phyloP scores from a whole-genome alignment of 2,888 invertebrate genomes.

The Muscina levida region DNA sequence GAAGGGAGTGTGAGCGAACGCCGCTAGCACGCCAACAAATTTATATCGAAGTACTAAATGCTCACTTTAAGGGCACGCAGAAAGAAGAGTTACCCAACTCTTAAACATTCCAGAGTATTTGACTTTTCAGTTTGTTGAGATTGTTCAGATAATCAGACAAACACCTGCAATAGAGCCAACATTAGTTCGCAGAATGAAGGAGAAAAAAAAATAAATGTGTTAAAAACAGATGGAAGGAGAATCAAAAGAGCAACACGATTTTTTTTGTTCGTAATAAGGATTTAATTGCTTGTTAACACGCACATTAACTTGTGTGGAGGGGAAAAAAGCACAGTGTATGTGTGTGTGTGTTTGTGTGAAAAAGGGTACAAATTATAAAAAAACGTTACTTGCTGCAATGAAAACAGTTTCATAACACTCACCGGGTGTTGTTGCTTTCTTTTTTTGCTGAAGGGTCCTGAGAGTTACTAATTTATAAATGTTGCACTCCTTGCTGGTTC shows the following conservation, averaged over 20 bases:
- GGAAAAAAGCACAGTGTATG: neutral
- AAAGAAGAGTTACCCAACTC: neutral
- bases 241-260: constrained; percentile 46
- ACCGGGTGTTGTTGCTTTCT: constrained; percentile 10
- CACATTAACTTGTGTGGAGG: constrained; percentile 61
- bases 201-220: constrained; percentile 24
- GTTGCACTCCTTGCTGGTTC: too few species aligned
- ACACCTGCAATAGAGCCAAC: constrained; percentile 58
- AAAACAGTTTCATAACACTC: constrained; percentile 31
- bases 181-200: constrained; percentile 38
- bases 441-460: too few species aligned
- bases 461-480: too few species aligned
- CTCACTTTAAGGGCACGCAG: neutral
- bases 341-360: too few species aligned
- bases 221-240: neutral
- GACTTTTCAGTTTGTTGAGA: constrained; percentile 50
- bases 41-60: neutral
- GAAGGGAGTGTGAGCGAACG: constrained; percentile 37
- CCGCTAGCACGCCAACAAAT: constrained; percentile 61
- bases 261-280: constrained; percentile 66
- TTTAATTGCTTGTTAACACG: constrained; percentile 71
- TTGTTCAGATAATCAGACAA: constrained; percentile 43
- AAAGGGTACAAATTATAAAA: constrained; percentile 23
- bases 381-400: constrained; percentile 38
- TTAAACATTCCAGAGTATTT: constrained; percentile 49